Percentiles rank a stretch among this genome's conserved stretches.
Conservation (phyloP, 2,888 invertebrate species). For the Liopterus haemorrhoidalis region DNA sequence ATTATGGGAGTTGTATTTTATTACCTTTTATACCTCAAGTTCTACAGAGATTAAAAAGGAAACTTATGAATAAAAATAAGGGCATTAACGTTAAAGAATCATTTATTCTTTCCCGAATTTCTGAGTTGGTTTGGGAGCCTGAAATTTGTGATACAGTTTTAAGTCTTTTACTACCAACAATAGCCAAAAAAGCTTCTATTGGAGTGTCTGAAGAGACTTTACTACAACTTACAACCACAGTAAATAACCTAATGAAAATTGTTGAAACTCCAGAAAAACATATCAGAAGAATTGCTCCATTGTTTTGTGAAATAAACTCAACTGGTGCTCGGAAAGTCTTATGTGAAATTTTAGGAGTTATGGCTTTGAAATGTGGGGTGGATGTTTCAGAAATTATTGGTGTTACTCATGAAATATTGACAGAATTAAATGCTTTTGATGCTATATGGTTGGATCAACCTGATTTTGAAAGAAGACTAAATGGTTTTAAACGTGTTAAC, state of each 20-base stretch:
- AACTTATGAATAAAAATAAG: slow-evolving; percentile 55
- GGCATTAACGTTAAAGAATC: slow-evolving; percentile 64
- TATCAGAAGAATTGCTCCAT: slow-evolving; percentile 62
- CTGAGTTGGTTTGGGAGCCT: slow-evolving; percentile 64
- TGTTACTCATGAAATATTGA: slow-evolving; percentile 52
- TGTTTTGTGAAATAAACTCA: slow-evolving; percentile 63
- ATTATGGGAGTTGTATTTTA: slow-evolving; percentile 68
- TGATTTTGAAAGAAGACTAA: slow-evolving; percentile 75
- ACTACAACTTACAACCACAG: slow-evolving; percentile 62
- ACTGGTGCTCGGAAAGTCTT: slow-evolving; percentile 64
- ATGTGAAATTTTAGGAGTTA: slow-evolving; percentile 55
- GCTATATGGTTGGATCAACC: slow-evolving; percentile 88
- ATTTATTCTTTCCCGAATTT: slow-evolving; percentile 67
- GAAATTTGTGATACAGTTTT: slow-evolving; percentile 64
- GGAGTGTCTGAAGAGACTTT: slow-evolving; percentile 63
- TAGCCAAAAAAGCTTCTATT: slow-evolving; percentile 57
- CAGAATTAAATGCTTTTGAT: slow-evolving; percentile 81
- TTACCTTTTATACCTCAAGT: slow-evolving; percentile 67
- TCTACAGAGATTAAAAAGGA: slow-evolving; percentile 61
- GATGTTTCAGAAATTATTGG: slow-evolving; percentile 41
- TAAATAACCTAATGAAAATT: slow-evolving; percentile 68
- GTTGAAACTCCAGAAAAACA: slow-evolving; percentile 60
- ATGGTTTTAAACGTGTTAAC: slow-evolving; percentile 65
- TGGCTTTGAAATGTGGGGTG: slow-evolving; percentile 52
- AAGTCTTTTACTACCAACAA: slow-evolving; percentile 64